Base-by-base conservation (phyloP, 2,888 invertebrate species). In the Chrysolina americana region DNA sequence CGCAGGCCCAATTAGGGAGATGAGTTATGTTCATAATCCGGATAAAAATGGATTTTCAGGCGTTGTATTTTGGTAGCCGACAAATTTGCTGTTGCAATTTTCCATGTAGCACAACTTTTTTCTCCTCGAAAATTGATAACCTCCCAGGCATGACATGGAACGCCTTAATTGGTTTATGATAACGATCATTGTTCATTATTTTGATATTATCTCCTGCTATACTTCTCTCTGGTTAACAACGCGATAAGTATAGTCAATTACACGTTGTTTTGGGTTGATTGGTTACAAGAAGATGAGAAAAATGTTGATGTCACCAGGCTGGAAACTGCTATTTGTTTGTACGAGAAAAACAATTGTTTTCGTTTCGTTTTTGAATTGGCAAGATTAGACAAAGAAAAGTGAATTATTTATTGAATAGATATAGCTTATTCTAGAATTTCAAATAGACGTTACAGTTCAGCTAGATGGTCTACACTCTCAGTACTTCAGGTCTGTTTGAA, bases 1-100 rank as follows among this genome's bases (percentile, higher is more conserved):
- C 72, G 76, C 77, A 70, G 76, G 73, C 64, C 75, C 80, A 80
- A 80, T 80, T 79, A 80, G 76, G 77, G 66, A 69, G 74, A 80
- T 79, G 76, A 80, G 76, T 79, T 79, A 79, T 79, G 79, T 73
- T 79, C 78, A 80, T 80, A 83, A 82, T 82, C 83, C 78, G 77
- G 77, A 80, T 81, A 81, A 81, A 83, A 83, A 82, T 79, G 78
- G 77, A 79, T 77, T 80, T 81, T 79, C 79, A 76, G 76, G 76
- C 74, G 73, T 74, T 66, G n/a, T 70, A 68, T 76, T 80, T 81
- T 80, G 66, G 68, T 77, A 70, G 75, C 77, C 73, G 79, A 78
- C 73, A 77, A 78, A 78, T 80, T 79, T 78, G 75, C 76, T 73
- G 76, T 80, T 82, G 79, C 80, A 80, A 81, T 82, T 80, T 80